Percentiles rank a stretch among this genome's conserved stretches.
These are phyloP conservation scores for Danio rerio DNA, from an alignment of 2,113 vertebrate species.

Conservation along the genomic window GRCz12tu NC_133182.1:47902001-47902500, in stretches of 20 bases:
- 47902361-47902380: slow-evolving; percentile 30
- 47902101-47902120: slow-evolving; percentile 69
- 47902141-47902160: slow-evolving; percentile 52
- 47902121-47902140: slow-evolving; percentile 64
- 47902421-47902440: slow-evolving; percentile 33
- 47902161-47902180: slow-evolving; percentile 50
- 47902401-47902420: slow-evolving; percentile 8
- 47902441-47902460: slow-evolving; percentile 31
- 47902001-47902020: slow-evolving; percentile 55
- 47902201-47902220: slow-evolving; percentile 43
- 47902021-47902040: slow-evolving; percentile 58
- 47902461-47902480: slow-evolving; percentile 49
- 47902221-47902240: slow-evolving; percentile 46
- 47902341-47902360: slow-evolving; percentile 12
- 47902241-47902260: background rate
- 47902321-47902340: slow-evolving; percentile 20
- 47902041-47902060: slow-evolving; percentile 56
- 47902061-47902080: slow-evolving; percentile 64
- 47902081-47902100: slow-evolving; percentile 54
- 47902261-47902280: background rate
- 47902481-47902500: slow-evolving; percentile 21
- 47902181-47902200: slow-evolving; percentile 27
- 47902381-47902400: slow-evolving; percentile 19
- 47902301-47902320: background rate
- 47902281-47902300: background rate